A percentile compares a stretch with the other conserved stretches of the same genome.
These are phyloP conservation scores for Castor canadensis DNA, from an alignment of 2,113 vertebrate genomes.

Conservation along the genomic window DNA sequence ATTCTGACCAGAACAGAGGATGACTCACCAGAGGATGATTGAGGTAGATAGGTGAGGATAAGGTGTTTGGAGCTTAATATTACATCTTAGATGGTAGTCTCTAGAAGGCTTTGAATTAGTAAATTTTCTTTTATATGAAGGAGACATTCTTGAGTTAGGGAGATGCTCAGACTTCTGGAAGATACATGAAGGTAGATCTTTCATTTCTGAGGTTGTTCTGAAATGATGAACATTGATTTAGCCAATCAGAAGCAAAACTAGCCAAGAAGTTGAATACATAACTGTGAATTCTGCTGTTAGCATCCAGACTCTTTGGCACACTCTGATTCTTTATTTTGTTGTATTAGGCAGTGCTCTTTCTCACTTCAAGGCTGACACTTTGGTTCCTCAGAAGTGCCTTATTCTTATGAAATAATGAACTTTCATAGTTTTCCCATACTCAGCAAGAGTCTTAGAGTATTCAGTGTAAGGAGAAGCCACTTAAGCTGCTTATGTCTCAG, in stretches of 20 bases:
- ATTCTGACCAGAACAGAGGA: neutral
- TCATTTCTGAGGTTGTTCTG: neutral
- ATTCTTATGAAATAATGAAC: slow-evolving; percentile 21
- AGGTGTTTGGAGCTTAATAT: neutral
- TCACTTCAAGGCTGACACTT: neutral
- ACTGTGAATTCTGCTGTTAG: neutral
- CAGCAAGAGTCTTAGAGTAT: neutral
- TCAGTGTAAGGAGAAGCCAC: neutral
- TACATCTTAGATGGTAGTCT: neutral
- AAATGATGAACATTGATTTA: neutral
- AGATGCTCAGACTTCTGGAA: neutral
- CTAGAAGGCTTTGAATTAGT: neutral
- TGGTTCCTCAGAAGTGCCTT: slow-evolving; percentile 27
- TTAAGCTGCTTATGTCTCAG: slow-evolving; percentile 46
- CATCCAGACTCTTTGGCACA: neutral
- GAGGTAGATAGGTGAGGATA: neutral
- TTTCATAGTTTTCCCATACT: neutral
- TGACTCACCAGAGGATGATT: neutral
- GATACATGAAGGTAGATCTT: neutral
- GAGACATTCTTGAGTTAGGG: neutral
- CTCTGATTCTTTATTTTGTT: neutral
- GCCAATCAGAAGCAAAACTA: neutral
- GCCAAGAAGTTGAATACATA: neutral
- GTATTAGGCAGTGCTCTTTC: neutral
- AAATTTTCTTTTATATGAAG: slow-evolving; percentile 5